Base-by-base conservation (phyloP, 2,113 vertebrate species). In the Sebastes schlegelii region DNA sequence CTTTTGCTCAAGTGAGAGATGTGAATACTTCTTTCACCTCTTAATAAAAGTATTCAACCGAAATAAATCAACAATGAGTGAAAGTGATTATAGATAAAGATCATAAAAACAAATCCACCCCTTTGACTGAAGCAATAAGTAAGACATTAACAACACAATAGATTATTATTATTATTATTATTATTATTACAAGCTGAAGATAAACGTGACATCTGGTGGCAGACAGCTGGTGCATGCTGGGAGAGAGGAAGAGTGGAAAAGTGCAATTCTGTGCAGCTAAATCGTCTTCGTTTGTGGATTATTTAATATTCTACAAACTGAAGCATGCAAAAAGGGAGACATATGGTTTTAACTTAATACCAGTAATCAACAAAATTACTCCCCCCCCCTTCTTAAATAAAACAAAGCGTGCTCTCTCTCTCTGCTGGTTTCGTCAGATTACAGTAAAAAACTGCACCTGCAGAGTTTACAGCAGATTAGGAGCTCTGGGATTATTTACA, bases 151-250 rank as follows among this genome's bases (percentile, higher is more conserved):
- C 34, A 34, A 34, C 34, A 34, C 34, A 34, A 34, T 34, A 34
- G 34, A 34, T 34, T 13, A 12, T 60, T 60, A 23, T 57, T 57
- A n/a, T 6, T 55, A 8, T 60, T n/a, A 4, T 58, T 23, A 12
- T 61, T 6, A 13, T 14, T 23, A 12, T 61, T 34, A 8, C 14
- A 34, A 34, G 34, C 34, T 61, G 58, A 23, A 21, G 4, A 58
- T 58, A 52, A 52, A 52, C 34, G 34, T 34, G 34, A 34, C 34
- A 34, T 52, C 51, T 52, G 16, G 2, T 17, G 16, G 6, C 51
- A 52, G 57, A 61, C 58, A 61, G 58, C 58, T 61, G 58, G 58
- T 61, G 58, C 58, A 57, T 57, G 55, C 55, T 57, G 55, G 55
- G 55, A 14, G 21, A 60, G 58, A 61, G 58, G 58, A 40, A 61